These are phyloP conservation scores for Pangasius krempfi DNA, from an alignment of 2,797 vertebrate species.

Conservation along the genomic window DNA sequence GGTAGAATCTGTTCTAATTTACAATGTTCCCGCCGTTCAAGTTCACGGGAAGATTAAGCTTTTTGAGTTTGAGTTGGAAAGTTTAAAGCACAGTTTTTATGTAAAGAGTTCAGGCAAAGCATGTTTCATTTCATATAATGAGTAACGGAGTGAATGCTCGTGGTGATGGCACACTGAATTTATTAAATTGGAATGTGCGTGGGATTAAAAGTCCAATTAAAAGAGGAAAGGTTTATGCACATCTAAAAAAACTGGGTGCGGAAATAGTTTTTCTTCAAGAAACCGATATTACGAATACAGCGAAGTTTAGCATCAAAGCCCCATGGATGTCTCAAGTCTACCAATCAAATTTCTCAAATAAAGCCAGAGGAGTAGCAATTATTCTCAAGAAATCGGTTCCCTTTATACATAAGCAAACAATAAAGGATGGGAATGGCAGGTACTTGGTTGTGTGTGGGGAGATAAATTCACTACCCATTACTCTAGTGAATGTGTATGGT, in stretches of 20 bases:
- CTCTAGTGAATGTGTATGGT: slow-evolving; percentile 30
- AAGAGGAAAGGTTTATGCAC: slow-evolving; percentile 27
- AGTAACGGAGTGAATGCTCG: background rate
- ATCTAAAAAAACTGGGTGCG: slow-evolving; percentile 27
- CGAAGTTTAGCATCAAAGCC: background rate
- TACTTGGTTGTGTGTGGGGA: slow-evolving; percentile 26
- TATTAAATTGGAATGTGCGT: slow-evolving; percentile 25
- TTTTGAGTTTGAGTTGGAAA: too few species aligned
- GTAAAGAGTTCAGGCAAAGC: too few species aligned
- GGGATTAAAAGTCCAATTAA: slow-evolving; percentile 19
- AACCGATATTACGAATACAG: slow-evolving; percentile 31
- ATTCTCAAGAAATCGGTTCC: slow-evolving; percentile 13
- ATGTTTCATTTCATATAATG: background rate
- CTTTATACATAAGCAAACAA: slow-evolving; percentile 39
- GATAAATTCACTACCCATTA: slow-evolving; percentile 6
- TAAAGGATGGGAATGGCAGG: slow-evolving; percentile 23
- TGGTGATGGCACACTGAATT: background rate
- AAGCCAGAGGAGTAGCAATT: slow-evolving; percentile 35
- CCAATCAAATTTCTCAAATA: slow-evolving; percentile 40
- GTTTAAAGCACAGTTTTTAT: too few species aligned
- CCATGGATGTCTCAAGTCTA: slow-evolving; percentile 38
- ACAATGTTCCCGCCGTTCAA: too few species aligned
- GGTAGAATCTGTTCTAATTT: too few species aligned
- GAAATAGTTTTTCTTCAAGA: slow-evolving; percentile 34
- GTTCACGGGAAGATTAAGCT: too few species aligned